Evolutionary conservation across 2,888 invertebrate genomes (phyloP).

Genomic region (Hirtodrosophila cameraria): DNA sequence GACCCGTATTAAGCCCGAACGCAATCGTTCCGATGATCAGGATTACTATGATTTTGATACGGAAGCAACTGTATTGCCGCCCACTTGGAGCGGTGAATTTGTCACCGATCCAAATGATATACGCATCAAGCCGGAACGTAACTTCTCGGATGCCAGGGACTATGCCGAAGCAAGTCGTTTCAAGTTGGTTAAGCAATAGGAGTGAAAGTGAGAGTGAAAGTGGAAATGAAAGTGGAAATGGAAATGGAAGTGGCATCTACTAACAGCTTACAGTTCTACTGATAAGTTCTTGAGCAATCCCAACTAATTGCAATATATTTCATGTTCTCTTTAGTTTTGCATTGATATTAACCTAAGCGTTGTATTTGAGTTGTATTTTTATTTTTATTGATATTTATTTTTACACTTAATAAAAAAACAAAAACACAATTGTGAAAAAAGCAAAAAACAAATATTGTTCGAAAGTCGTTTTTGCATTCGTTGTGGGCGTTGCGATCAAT

Average conservation of each 20-base stretch:
- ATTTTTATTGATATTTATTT: slow-evolving; percentile 62
- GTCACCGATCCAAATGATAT: slow-evolving; percentile 82
- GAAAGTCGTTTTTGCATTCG: slow-evolving; percentile 4
- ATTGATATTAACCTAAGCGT: slow-evolving; percentile 63
- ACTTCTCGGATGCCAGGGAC: slow-evolving; percentile 82
- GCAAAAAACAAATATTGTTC: slow-evolving; percentile 1
- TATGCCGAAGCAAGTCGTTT: slow-evolving; percentile 82
- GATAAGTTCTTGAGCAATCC: slow-evolving; percentile 19
- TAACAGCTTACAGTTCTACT: slow-evolving; percentile 33
- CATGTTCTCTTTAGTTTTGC: slow-evolving; percentile 52
- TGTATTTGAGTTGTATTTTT: slow-evolving; percentile 50
- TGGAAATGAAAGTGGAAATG: no score
- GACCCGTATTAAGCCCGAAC: slow-evolving; percentile 73
- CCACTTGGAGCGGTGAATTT: slow-evolving; percentile 83
- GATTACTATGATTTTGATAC: slow-evolving; percentile 80
- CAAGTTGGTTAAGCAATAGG: slow-evolving; percentile 66
- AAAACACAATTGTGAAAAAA: slow-evolving; percentile 29
- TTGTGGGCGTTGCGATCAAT: slow-evolving; percentile 43
- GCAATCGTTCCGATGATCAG: slow-evolving; percentile 82
- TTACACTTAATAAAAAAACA: slow-evolving; percentile 63
- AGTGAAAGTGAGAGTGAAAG: slow-evolving; percentile 19
- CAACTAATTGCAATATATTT: slow-evolving; percentile 48
- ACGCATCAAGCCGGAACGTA: slow-evolving; percentile 82
- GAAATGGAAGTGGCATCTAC: no score
- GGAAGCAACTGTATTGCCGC: slow-evolving; percentile 80